Conservation (phyloP, 2,113 vertebrate genomes). For the Peromyscus maniculatus region DNA sequence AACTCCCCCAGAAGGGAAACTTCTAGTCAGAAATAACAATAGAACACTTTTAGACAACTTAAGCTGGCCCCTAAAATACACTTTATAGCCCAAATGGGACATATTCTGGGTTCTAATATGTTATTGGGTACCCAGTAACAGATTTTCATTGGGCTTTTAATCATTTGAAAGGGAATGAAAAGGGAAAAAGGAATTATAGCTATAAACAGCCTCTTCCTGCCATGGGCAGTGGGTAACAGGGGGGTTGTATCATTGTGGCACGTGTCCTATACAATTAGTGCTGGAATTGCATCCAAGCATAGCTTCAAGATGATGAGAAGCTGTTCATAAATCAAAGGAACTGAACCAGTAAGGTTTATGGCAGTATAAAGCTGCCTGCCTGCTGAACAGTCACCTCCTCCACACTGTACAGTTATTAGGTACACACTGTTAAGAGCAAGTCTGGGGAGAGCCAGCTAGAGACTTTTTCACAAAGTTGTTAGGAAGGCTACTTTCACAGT, state of each 20-base stretch:
- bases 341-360: slow-evolving; percentile 86
- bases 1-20: slow-evolving; percentile 63
- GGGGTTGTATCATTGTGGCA: slow-evolving; percentile 66
- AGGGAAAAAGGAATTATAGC: slow-evolving; percentile 37
- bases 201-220: slow-evolving; percentile 74
- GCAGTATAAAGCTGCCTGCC: slow-evolving; percentile 85
- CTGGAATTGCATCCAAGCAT: slow-evolving; percentile 74
- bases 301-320: slow-evolving; percentile 82
- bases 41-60: slow-evolving; percentile 67
- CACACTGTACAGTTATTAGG: slow-evolving; percentile 86
- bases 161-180: slow-evolving; percentile 59
- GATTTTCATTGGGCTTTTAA: slow-evolving; percentile 76
- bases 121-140: slow-evolving; percentile 55
- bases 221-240: slow-evolving; percentile 2
- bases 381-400: slow-evolving; percentile 83
- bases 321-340: slow-evolving; percentile 84
- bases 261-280: slow-evolving; percentile 68
- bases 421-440: slow-evolving; percentile 83
- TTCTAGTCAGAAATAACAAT: slow-evolving; percentile 75
- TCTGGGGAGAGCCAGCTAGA: slow-evolving; percentile 71
- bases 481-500: slow-evolving; percentile 13
- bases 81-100: slow-evolving; percentile 62
- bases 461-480: slow-evolving; percentile 62
- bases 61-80: slow-evolving; percentile 60
- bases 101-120: slow-evolving; percentile 71